phyloP scores from a whole-genome alignment of 2,113 vertebrate genomes.

The Perca schrenkii region DNA sequence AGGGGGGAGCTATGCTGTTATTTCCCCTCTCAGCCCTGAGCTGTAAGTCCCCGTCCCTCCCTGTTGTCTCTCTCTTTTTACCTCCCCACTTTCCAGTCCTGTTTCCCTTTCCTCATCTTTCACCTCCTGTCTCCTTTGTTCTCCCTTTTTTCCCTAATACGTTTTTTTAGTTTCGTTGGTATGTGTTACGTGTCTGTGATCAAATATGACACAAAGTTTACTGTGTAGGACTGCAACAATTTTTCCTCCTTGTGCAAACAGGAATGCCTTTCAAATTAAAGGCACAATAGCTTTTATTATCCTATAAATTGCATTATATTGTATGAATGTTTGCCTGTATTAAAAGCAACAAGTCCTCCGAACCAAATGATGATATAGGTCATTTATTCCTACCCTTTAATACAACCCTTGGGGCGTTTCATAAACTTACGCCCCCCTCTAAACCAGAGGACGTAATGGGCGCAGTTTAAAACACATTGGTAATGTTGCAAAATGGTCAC shows the following conservation, averaged over 20 bases:
- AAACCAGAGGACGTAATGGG: too few species aligned
- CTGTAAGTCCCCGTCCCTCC: conserved; percentile 19
- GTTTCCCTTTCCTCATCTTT: conserved; percentile 6
- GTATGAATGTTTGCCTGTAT: not conserved
- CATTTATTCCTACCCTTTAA: too few species aligned
- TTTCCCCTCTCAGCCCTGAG: conserved; percentile 14
- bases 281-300: not conserved
- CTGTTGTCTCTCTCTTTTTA: not conserved
- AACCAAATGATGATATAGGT: too few species aligned
- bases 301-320: not conserved
- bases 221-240: not conserved
- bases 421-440: too few species aligned
- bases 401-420: too few species aligned
- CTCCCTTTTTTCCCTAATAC: not conserved
- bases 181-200: not conserved
- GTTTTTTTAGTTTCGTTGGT: not conserved
- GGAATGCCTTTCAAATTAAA: not conserved
- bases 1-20: not conserved
- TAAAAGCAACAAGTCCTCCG: not conserved
- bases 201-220: not conserved
- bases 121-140: conserved; percentile 23
- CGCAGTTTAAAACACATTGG: too few species aligned
- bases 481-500: too few species aligned
- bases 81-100: not conserved
- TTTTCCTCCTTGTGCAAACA: not conserved